Percentiles rank a stretch among this genome's conserved stretches.
phyloP scores from a whole-genome alignment of 2,797 vertebrate species.

The Novumbra hubbsi region DNA sequence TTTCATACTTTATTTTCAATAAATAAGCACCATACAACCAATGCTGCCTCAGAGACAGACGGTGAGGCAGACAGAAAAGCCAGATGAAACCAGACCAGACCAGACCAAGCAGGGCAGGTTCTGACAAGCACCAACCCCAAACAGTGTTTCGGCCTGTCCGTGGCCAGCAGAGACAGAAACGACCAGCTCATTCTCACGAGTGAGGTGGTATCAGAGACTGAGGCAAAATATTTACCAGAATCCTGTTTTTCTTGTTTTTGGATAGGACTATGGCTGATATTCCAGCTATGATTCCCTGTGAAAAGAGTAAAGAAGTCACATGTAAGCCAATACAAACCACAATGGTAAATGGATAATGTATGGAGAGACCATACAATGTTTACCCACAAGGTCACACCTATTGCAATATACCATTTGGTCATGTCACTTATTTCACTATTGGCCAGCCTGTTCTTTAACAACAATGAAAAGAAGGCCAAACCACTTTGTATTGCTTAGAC shows the following conservation, averaged over 20 bases:
- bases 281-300: constrained; percentile 73
- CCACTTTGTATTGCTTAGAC: neutral
- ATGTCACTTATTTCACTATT: neutral
- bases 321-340: neutral
- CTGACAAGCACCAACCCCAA: constrained; percentile 36
- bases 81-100: neutral
- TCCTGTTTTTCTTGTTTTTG: constrained; percentile 73
- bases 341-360: neutral
- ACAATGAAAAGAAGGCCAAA: neutral
- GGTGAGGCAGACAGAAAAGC: constrained; percentile 6
- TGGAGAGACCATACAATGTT: neutral
- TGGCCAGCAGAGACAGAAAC: constrained; percentile 14
- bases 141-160: neutral
- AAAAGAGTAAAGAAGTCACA: constrained; percentile 19
- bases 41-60: neutral
- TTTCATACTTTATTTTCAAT: no score
- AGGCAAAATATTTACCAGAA: constrained; percentile 71
- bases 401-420: neutral
- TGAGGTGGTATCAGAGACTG: neutral
- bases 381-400: neutral
- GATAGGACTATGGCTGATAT: constrained; percentile 84
- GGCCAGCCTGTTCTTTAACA: neutral
- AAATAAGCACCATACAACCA: no score
- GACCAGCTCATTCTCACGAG: neutral
- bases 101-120: constrained; percentile 29